phyloP scores from a whole-genome alignment of 2,797 vertebrate genomes.

The Lindbergichthys nudifrons region DNA sequence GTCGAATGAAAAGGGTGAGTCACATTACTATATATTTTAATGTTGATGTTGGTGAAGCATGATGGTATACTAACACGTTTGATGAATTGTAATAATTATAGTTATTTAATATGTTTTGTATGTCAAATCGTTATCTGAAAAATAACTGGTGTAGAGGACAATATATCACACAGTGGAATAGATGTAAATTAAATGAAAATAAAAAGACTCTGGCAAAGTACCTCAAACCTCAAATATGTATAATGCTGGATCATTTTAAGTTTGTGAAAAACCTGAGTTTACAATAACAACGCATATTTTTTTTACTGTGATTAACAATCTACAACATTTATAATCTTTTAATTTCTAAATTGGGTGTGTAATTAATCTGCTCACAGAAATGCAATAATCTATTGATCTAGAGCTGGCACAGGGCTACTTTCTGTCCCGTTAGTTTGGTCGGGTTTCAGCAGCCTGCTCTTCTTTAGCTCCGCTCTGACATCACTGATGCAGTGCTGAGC shows the following conservation, averaged over 20 bases:
- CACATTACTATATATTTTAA: not conserved
- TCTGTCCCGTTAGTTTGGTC: not conserved
- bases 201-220: not conserved
- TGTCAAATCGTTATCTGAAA: not conserved
- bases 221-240: not conserved
- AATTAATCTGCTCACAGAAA: slow-evolving; percentile 1
- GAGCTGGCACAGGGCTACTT: not conserved
- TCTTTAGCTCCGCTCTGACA: slow-evolving; percentile 63
- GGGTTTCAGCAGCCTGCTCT: slow-evolving; percentile 26
- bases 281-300: not conserved
- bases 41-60: not conserved
- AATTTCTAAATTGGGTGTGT: not conserved
- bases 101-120: not conserved
- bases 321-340: not conserved
- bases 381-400: slow-evolving; percentile 30
- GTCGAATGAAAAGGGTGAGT: slow-evolving; percentile 56
- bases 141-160: not conserved
- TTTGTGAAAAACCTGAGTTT: not conserved
- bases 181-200: not conserved
- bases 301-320: not conserved
- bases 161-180: not conserved
- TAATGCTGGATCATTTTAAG: not conserved
- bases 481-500: slow-evolving; percentile 68
- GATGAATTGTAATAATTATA: no score
- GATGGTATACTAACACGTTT: not conserved